Evolutionary conservation across 53 echinoderm and acorn worm species (phyloP).

Genomic region (Astropecten irregularis): DNA sequence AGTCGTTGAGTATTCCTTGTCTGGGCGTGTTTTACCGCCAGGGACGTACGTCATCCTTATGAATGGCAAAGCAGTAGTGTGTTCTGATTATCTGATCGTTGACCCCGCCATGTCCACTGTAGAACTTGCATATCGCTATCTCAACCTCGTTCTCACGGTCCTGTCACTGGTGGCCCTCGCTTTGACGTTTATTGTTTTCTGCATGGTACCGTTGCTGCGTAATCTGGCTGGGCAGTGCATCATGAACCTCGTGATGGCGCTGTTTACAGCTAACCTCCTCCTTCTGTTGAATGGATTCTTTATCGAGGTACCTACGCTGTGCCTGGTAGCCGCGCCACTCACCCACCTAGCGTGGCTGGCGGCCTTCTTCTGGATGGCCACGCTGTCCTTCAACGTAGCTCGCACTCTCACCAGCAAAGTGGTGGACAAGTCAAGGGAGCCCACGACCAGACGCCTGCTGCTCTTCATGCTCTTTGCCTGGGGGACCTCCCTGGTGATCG

Average conservation of each 20-base stretch:
- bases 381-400: constrained; percentile 28
- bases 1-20: background rate
- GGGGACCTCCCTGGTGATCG: constrained; percentile 34
- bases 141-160: constrained; percentile 1
- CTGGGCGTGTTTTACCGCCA: background rate
- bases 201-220: constrained; percentile 11
- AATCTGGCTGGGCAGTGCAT: constrained; percentile 38
- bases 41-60: constrained; percentile 2
- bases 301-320: constrained; percentile 8
- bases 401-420: constrained; percentile 35
- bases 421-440: background rate
- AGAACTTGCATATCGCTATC: background rate
- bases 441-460: constrained; percentile 3
- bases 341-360: constrained; percentile 48
- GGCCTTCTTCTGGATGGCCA: constrained; percentile 51
- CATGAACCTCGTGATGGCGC: constrained; percentile 55
- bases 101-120: background rate
- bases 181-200: constrained; percentile 44
- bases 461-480: constrained; percentile 39
- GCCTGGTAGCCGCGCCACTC: constrained; percentile 7
- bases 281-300: constrained; percentile 43
- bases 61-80: constrained; percentile 2
- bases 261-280: constrained; percentile 34
- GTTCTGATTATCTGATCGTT: background rate
- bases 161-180: constrained; percentile 32